Conservation (phyloP, 2,113 vertebrate genomes). For the Turnix velox region DNA sequence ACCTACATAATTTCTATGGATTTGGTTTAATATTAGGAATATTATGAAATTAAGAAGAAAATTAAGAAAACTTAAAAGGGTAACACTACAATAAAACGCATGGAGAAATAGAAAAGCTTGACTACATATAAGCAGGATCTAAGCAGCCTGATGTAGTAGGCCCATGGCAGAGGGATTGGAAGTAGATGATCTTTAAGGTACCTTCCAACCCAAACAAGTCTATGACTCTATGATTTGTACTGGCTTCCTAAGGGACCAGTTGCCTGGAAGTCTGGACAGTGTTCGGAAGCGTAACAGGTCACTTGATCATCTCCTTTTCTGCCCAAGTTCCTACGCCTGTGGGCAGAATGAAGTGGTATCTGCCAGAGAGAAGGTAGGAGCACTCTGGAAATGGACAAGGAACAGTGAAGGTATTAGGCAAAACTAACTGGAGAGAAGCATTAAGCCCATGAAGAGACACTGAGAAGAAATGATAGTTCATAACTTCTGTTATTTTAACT, state of each 20-base stretch:
- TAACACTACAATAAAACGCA: neutral
- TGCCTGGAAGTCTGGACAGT: neutral
- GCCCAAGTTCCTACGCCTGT: rapidly evolving
- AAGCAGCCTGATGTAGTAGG: neutral
- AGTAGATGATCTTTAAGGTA: neutral
- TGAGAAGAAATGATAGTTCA: neutral
- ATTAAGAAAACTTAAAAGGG: neutral
- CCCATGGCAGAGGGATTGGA: neutral
- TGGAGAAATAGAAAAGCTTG: neutral
- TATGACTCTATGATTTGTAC: neutral
- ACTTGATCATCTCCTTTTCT: neutral
- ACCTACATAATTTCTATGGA: neutral
- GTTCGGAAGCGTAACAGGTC: neutral
- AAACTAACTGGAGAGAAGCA: neutral
- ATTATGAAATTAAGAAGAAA: neutral
- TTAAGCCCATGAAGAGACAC: neutral
- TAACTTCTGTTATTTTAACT: slow-evolving; percentile 34
- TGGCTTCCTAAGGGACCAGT: neutral
- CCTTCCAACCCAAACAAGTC: neutral
- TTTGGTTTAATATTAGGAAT: neutral
- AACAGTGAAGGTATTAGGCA: neutral
- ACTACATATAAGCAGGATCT: neutral
- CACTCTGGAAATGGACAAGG: neutral
- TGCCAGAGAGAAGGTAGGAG: neutral
- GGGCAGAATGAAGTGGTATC: neutral